A percentile compares a stretch with the other conserved stretches of the same genome.
Evolutionary conservation across 2,113 vertebrate species (phyloP).

Genomic region (Macrotus californicus): DNA sequence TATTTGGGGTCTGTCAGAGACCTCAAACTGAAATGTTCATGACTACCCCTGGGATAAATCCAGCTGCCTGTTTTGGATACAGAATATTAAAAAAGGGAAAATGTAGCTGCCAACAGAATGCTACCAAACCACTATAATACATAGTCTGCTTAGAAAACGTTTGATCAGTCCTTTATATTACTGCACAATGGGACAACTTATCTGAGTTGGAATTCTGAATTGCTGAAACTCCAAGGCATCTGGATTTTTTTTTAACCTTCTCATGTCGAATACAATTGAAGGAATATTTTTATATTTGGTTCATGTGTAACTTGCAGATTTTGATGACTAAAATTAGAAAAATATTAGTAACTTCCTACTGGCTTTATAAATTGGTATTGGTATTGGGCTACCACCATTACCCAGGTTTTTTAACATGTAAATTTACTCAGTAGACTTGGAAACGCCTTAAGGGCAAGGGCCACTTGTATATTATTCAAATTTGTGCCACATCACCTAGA

Average conservation of each 20-base stretch:
- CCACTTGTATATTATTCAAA: not conserved
- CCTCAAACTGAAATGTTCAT: constrained; percentile 41
- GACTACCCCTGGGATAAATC: constrained; percentile 20
- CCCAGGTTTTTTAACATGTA: not conserved
- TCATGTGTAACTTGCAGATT: constrained; percentile 5
- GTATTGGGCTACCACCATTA: constrained; percentile 18
- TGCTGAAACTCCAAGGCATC: not conserved
- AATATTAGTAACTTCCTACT: constrained; percentile 34
- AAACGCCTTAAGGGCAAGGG: not conserved
- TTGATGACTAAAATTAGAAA: constrained; percentile 26
- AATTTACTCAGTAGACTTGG: not conserved
- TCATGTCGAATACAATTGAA: constrained; percentile 12
- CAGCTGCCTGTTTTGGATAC: constrained; percentile 34
- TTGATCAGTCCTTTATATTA: not conserved
- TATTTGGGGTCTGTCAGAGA: constrained; percentile 9
- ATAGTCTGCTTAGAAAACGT: not conserved
- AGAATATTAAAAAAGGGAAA: not conserved
- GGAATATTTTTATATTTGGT: not conserved
- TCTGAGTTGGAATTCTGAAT: constrained; percentile 13
- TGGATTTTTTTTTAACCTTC: constrained; percentile 20
- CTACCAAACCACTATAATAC: not conserved
- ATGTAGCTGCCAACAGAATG: not conserved
- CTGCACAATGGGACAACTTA: not conserved
- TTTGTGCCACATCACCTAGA: constrained; percentile 10
- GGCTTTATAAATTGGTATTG: constrained; percentile 23